These are phyloP conservation scores for Chelidonichthys spinosus DNA, from an alignment of 2,797 vertebrate genomes.

Conservation along the genomic window DNA sequence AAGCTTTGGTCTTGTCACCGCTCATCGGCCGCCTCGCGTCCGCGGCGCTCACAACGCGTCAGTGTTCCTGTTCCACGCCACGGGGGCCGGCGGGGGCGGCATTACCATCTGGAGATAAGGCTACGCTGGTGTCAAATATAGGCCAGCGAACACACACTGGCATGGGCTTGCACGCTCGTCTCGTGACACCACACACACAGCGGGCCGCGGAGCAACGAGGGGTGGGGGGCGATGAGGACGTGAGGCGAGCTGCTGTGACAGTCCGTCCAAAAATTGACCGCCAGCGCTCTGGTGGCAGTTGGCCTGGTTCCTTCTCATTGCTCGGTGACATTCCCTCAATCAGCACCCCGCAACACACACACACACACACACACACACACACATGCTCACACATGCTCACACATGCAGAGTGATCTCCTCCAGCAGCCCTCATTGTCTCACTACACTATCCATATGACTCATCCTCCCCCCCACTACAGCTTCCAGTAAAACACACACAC, in stretches of 20 bases:
- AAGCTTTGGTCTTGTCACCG: conserved; percentile 75
- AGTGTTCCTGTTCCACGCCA: conserved; percentile 67
- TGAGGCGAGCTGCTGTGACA: conserved; percentile 74
- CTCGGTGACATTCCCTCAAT: conserved; percentile 77
- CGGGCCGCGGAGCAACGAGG: neutral
- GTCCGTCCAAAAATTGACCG: conserved; percentile 76
- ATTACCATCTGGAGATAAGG: conserved; percentile 77
- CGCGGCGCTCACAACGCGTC: conserved; percentile 65
- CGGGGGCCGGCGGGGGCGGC: conserved; percentile 69
- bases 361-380: conserved; percentile 10
- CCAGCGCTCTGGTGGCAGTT: conserved; percentile 81
- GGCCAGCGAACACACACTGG: conserved; percentile 66
- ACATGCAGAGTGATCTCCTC: conserved; percentile 49
- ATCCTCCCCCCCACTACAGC: conserved; percentile 50
- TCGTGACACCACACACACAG: conserved; percentile 17
- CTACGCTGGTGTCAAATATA: conserved; percentile 70
- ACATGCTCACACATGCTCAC: conserved; percentile 15
- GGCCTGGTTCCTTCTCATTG: conserved; percentile 79
- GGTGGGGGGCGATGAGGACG: conserved; percentile 34
- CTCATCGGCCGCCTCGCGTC: conserved; percentile 63
- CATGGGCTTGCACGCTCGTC: conserved; percentile 21
- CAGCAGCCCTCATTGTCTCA: conserved; percentile 66
- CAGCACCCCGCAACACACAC: conserved; percentile 49
- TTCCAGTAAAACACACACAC: conserved; percentile 46
- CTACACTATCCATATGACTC: conserved; percentile 65